Evolutionary conservation across 2,113 vertebrate species (phyloP).

Genomic region (Peromyscus leucopus): DNA sequence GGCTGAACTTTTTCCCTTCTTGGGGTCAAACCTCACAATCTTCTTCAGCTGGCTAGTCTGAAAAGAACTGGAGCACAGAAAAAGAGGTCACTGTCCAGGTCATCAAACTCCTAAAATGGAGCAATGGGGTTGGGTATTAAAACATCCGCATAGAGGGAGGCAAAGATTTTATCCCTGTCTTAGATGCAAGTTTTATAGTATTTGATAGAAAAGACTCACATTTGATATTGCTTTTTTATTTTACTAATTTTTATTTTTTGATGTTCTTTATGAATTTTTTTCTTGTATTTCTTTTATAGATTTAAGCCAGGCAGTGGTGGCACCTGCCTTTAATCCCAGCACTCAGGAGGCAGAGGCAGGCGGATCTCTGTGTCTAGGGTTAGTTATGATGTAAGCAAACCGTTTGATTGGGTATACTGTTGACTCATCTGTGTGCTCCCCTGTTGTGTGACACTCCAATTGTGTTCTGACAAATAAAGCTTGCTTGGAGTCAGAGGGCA

Average conservation of each 20-base stretch:
- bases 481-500: no score
- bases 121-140: not conserved
- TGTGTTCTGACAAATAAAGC: no score
- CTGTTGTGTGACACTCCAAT: no score
- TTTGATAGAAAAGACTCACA: not conserved
- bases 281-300: not conserved
- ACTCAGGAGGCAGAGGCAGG: not conserved
- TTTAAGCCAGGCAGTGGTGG: not conserved
- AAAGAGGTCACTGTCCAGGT: not conserved
- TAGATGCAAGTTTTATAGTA: not conserved
- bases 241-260: not conserved
- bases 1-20: not conserved
- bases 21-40: not conserved
- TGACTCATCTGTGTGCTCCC: not conserved
- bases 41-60: not conserved
- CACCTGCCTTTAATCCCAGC: not conserved
- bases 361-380: not conserved
- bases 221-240: not conserved
- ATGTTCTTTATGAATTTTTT: not conserved
- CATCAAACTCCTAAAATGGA: not conserved
- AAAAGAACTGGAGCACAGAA: not conserved
- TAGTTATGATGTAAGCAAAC: constrained; percentile 37
- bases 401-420: not conserved
- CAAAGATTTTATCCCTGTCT: not conserved
- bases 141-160: not conserved